Percentiles rank a stretch among this genome's conserved stretches.
Conservation (phyloP, 2,888 invertebrate genomes). For the Pteria penguin region DNA sequence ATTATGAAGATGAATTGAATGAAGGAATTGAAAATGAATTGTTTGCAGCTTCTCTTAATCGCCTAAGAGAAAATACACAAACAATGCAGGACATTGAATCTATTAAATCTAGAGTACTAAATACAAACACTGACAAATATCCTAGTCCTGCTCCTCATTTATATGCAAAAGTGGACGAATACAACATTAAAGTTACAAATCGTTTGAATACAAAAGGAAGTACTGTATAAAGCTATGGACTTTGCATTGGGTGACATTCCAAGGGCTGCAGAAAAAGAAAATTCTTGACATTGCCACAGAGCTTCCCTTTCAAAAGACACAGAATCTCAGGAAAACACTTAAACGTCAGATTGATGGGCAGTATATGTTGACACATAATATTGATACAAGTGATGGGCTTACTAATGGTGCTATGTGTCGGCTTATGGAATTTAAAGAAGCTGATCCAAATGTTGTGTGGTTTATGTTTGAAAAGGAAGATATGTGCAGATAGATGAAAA, state of each 20-base stretch:
- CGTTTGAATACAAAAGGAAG: neutral
- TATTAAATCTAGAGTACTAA: neutral
- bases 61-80: neutral
- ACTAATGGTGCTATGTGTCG: slow-evolving; percentile 15
- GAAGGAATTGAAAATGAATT: neutral
- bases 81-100: neutral
- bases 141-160: neutral
- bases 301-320: slow-evolving; percentile 8
- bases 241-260: neutral
- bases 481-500: neutral
- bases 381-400: slow-evolving; percentile 23
- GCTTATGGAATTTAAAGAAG: neutral
- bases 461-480: slow-evolving; percentile 13
- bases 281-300: slow-evolving; percentile 5
- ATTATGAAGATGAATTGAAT: no score
- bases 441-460: neutral
- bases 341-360: neutral
- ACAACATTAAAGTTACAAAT: neutral
- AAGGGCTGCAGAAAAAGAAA: neutral
- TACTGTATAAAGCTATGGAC: neutral
- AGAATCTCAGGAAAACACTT: neutral
- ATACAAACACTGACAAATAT: neutral
- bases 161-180: neutral
- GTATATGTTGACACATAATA: slow-evolving; percentile 20
- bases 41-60: neutral